Evolutionary conservation across 1,140 invertebrate genomes (phyloP), one percentile per base, ranked within the genome.

Genomic region (Ips typographus): DNA sequence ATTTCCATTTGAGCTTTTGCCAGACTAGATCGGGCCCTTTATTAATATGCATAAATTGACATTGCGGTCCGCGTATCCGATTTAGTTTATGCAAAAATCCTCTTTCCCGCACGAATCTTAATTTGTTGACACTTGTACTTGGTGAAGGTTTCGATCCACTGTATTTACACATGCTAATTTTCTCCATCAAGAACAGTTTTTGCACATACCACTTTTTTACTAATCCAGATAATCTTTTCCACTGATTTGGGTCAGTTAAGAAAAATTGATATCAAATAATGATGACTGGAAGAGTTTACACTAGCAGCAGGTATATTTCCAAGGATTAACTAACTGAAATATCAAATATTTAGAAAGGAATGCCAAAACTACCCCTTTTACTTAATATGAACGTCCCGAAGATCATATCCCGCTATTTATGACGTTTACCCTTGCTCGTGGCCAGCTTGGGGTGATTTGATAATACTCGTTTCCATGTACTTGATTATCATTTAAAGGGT

Each of bases 11-110:
- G 44, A 4, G 4, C 4, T 47, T 47, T 47, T 5, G 44, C 44
- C n/a, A 55, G 4, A 5, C 52, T 4, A 37, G 4, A 55, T 8
- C 36, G 52, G 7, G 36, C 52, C 52, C 52, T 36, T 36, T 59
- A 69, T 69, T 69, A 69, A 69, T 69, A 69, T 69, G 67, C 67
- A 69, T 69, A 69, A 69, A 69, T 69, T 63, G 67, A 69, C 67
- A 69, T 69, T 69, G 67, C 39, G 57, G 44, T 43, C 42, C 40
- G 52, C 67, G 60, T 63, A 39, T 63, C 52, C 53, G 67, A 63
- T 69, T 63, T 40, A 36, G 51, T 56, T 63, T 69, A 69, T 69
- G 67, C 59, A 69, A 69, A 69, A 69, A 69, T 63, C 51, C 42
- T 42, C 67, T 63, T 42, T 69, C 22, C 22, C 22, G 22, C 22